Conservation (phyloP, 2,797 vertebrate genomes). For the Gobio occitaniae region DNA sequence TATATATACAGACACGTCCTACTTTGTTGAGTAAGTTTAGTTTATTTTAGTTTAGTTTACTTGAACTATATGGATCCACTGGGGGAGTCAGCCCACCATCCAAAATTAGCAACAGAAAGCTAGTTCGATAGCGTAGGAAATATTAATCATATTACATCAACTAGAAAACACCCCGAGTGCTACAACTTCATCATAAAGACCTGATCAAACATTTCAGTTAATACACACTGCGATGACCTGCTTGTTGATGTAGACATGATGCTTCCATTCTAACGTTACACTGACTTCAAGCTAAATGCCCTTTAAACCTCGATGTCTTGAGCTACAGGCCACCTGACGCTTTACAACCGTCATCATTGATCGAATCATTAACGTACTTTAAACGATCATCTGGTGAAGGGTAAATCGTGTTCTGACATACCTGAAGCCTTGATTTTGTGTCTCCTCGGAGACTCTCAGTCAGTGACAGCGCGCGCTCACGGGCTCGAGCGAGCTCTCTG, state of each 20-base stretch:
- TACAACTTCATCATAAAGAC: background rate
- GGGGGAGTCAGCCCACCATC: conserved; percentile 13
- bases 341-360: background rate
- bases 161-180: background rate
- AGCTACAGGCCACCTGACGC: background rate
- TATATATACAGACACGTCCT: background rate
- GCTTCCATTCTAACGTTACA: background rate
- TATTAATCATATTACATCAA: background rate
- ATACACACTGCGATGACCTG: background rate
- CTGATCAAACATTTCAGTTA: background rate
- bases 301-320: background rate
- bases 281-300: conserved; percentile 13
- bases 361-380: background rate
- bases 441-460: conserved; percentile 9
- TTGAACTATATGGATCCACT: background rate
- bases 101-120: conserved; percentile 41
- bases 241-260: conserved; percentile 2
- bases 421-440: conserved; percentile 32
- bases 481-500: background rate
- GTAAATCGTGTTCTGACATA: background rate
- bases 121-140: conserved; percentile 6
- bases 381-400: background rate
- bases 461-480: conserved; percentile 37
- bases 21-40: background rate
- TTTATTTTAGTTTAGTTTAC: conserved; percentile 1